Base-by-base conservation (phyloP, 2,888 invertebrate species). In the Drosophila kambysellisi region DNA sequence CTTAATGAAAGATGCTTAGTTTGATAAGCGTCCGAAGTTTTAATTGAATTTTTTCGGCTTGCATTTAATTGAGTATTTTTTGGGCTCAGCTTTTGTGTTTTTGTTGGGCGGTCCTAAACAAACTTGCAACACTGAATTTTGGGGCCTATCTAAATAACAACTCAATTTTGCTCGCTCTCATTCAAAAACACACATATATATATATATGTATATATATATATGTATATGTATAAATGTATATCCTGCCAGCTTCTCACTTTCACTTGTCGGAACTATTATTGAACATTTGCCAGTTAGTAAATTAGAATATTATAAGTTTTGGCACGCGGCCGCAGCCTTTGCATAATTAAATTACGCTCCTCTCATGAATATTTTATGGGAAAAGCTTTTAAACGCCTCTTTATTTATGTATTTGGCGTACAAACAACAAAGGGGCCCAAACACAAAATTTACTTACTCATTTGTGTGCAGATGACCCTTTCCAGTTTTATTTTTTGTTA, bases 241-340 rank as follows among this genome's bases (percentile, higher is more conserved):
- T 25, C 25, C 25, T 25, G 25, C 4, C 12, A 15, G 48, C 39
- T 6, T 59, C 46, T 56, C 58, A 51, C 52, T 71, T 65, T 71
- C 58, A 51, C 48, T 52, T 62, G 48, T 41, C 20, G 63, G 11
- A 72, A 79, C 78, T 79, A 79, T 79, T 77, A 85, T 89, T 89
- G 89, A 89, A 85, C 72, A 67, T 69, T 83, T 87, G 88, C 89
- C 89, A 88, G 88, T 77, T 84, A 67, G 65, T 81, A 84, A 88
- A 83, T 85, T 82, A 78, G 81, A 81, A 80, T 77, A 88, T 85
- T 85, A 76, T 81, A 80, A 83, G 77, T 88, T 88, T 83, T 88
- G 87, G 87, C 87, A 87, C 81, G 84, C 85, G 71, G 82, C 76
- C 79, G 73, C 80, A 78, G 69, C 72, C 69, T 75, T 85, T 83